Percentiles rank a stretch among this genome's conserved stretches.
Conservation (phyloP, 1,140 invertebrate species). For the Formica exsecta region DNA sequence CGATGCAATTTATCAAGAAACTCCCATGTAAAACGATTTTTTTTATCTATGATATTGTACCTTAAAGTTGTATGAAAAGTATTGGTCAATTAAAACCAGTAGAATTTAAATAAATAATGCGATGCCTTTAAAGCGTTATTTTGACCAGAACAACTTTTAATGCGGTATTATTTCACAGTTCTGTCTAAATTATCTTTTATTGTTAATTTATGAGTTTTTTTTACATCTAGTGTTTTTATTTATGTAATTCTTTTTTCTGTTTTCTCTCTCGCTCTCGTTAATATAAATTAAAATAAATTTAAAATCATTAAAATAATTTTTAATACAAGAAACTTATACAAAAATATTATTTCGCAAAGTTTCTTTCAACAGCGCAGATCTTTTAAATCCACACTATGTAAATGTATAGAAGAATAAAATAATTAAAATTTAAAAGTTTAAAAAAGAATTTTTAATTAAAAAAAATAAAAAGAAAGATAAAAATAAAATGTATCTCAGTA, state of each 20-base stretch:
- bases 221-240: background rate
- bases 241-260: background rate
- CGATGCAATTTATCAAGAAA: conserved; percentile 32
- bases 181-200: conserved; percentile 5
- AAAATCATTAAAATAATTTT: background rate
- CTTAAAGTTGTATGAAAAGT: background rate
- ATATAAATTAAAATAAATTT: background rate
- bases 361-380: background rate
- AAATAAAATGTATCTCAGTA: background rate
- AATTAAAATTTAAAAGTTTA: background rate
- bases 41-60: background rate
- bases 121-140: background rate
- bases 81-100: conserved; percentile 38
- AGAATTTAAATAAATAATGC: background rate
- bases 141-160: background rate
- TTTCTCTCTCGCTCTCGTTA: background rate
- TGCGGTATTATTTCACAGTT: background rate
- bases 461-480: too few relatives aligned
- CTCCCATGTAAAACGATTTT: conserved; percentile 23
- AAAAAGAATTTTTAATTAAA: too few relatives aligned
- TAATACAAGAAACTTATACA: background rate
- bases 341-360: background rate
- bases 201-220: background rate
- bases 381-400: background rate
- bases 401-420: background rate